Percentiles rank a stretch among this genome's conserved stretches.
These are phyloP conservation scores for Pollenia amentaria DNA, from an alignment of 2,888 invertebrate genomes.

Conservation along the genomic window DNA sequence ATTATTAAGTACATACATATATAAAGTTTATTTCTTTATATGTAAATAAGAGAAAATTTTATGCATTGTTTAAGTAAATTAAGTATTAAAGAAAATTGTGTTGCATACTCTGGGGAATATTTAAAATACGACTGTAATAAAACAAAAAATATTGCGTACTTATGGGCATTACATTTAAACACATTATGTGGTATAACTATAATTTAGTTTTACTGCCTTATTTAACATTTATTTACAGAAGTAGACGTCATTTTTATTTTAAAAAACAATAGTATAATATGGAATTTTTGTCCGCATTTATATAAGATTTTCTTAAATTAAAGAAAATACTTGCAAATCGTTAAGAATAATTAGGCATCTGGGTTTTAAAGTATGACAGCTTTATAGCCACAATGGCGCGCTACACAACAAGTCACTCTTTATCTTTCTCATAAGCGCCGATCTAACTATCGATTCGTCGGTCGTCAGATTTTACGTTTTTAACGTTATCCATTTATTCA, in stretches of 20 bases:
- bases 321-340: too few relatives aligned
- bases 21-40: background rate
- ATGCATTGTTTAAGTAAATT: constrained; percentile 46
- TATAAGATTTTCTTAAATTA: too few relatives aligned
- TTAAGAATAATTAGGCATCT: too few relatives aligned
- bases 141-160: constrained; percentile 37
- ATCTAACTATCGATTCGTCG: too few relatives aligned
- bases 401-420: too few relatives aligned
- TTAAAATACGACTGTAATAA: constrained; percentile 25
- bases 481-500: too few relatives aligned
- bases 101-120: constrained; percentile 26
- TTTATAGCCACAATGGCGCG: too few relatives aligned
- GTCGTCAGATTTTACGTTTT: too few relatives aligned
- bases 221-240: background rate
- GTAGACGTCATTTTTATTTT: background rate
- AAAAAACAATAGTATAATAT: background rate
- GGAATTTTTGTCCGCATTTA: background rate
- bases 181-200: constrained; percentile 25
- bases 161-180: constrained; percentile 14
- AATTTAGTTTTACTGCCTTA: constrained; percentile 24
- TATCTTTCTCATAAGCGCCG: too few relatives aligned
- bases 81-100: constrained; percentile 35
- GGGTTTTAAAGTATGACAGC: too few relatives aligned
- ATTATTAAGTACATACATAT: background rate
- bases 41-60: constrained; percentile 10